These are phyloP conservation scores for Papilio xuthus DNA, from an alignment of 1,140 invertebrate species.

Conservation along the genomic window DNA sequence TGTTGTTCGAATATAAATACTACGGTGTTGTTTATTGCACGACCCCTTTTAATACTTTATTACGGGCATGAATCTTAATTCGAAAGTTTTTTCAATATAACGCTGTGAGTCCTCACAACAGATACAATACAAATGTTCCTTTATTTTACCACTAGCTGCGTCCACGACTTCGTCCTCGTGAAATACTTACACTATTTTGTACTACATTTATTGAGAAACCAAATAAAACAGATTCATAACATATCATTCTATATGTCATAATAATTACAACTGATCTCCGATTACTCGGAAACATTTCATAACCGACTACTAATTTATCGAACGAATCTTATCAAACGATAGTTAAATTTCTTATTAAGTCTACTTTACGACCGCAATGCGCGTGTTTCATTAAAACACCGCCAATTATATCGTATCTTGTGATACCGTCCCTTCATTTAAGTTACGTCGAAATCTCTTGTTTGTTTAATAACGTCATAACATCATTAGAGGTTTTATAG, in stretches of 20 bases:
- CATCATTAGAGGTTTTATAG: conserved; percentile 63
- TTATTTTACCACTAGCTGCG: too few species aligned
- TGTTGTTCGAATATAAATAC: conserved; percentile 28
- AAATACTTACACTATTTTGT: not conserved
- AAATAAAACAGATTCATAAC: not conserved
- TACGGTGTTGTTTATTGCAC: conserved; percentile 1
- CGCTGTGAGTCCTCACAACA: not conserved
- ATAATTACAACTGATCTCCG: conserved; percentile 10
- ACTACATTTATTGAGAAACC: not conserved
- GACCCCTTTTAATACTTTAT: not conserved
- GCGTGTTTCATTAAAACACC: conserved; percentile 50
- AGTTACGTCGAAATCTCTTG: conserved; percentile 54
- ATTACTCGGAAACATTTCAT: conserved; percentile 14
- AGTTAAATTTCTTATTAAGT: conserved; percentile 24
- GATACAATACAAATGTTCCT: not conserved
- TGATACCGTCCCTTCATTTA: conserved; percentile 49
- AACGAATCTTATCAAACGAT: conserved; percentile 16
- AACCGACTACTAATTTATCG: conserved; percentile 12
- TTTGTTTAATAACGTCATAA: conserved; percentile 65
- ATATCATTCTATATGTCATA: not conserved
- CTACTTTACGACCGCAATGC: conserved; percentile 33
- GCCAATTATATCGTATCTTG: conserved; percentile 51
- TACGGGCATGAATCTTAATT: not conserved
- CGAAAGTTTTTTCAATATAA: not conserved
- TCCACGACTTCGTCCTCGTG: too few species aligned